Evolutionary conservation across 2,888 invertebrate genomes (phyloP), one percentile per base, ranked within the genome.

Genomic region (Caenorhabditis japonica): DNA sequence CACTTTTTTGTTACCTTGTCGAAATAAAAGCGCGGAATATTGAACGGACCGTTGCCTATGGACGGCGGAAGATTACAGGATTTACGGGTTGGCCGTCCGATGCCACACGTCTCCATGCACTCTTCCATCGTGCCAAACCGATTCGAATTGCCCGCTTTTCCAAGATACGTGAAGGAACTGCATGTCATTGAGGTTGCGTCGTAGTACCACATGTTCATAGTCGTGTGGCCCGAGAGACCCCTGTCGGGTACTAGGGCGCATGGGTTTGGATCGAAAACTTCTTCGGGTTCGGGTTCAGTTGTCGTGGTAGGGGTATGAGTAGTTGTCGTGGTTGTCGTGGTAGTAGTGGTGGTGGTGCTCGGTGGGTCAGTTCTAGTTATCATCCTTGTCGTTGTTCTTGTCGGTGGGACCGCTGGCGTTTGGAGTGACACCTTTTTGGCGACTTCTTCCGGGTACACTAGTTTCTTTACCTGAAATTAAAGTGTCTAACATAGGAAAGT

Each of bases 61-160:
- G 77, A 49, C 8, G 73, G 68, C 17, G 77, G 76, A 3, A 73
- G 44, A n/a, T 72, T 68, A 46, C 80, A 80, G 4, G 77, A 68
- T 41, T 75, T 77, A 15, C 73, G 25, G 0, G 68, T 77, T 23
- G 79, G 76, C 46, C 77, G 77, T 27, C 75, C 77, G 52, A 80
- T 80, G 25, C 81, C 83, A 75, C 84, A 84, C 7, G 74, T 60
- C 12, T 56, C 68, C 46, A 61, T 34, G 33, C 84, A 84, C 10
- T 53, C 56, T 19, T 73, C 66, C 4, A 74, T 34, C 1, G 76
- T 68, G 15, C 77, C 70, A 53, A 84, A 84, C 19, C 77, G 79
- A 66, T 84, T 84, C 25, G 78, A 75, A 46, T 84, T 84, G 8
- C 84, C 84, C 13, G 77, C 80, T 15, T 58, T 55, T 34, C 84